A percentile compares a stretch with the other conserved stretches of the same genome.
phyloP scores from a whole-genome alignment of 92 coral and sea anemone species.

The Phenganax subtilis region DNA sequence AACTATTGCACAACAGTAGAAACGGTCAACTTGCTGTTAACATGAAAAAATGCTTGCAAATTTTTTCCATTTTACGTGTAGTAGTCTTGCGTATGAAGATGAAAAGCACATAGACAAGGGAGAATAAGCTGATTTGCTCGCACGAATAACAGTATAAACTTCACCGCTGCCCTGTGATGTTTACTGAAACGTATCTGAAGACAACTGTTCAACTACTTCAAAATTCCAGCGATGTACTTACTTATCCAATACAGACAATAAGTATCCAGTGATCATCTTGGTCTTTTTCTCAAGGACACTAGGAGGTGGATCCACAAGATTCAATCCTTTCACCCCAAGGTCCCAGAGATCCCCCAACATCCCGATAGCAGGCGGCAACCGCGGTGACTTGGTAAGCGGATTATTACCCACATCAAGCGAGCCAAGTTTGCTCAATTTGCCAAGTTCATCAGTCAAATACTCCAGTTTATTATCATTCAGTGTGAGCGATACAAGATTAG shows the following conservation, averaged over 20 bases:
- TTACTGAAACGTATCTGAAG: background rate
- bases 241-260: constrained; percentile 92
- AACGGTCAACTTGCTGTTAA: background rate
- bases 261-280: constrained; percentile 84
- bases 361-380: constrained; percentile 86
- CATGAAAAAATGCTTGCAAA: no score
- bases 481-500: constrained; percentile 75
- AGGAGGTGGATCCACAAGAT: constrained; percentile 80
- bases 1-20: background rate
- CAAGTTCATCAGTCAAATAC: constrained; percentile 63
- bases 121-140: no score
- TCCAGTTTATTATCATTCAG: constrained; percentile 60
- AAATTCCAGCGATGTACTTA: constrained; percentile 29
- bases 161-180: background rate
- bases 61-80: no score
- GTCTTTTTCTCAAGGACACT: constrained; percentile 94
- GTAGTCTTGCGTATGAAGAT: no score
- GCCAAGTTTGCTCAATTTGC: constrained; percentile 74
- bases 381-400: constrained; percentile 56
- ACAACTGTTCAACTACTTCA: background rate
- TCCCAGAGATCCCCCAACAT: constrained; percentile 93
- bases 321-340: constrained; percentile 76
- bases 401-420: constrained; percentile 78
- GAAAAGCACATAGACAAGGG: no score
- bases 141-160: no score